Evolutionary conservation across 1,140 invertebrate species (phyloP), one percentile per base, ranked within the genome.

Genomic region (Drosophila bocqueti): DNA sequence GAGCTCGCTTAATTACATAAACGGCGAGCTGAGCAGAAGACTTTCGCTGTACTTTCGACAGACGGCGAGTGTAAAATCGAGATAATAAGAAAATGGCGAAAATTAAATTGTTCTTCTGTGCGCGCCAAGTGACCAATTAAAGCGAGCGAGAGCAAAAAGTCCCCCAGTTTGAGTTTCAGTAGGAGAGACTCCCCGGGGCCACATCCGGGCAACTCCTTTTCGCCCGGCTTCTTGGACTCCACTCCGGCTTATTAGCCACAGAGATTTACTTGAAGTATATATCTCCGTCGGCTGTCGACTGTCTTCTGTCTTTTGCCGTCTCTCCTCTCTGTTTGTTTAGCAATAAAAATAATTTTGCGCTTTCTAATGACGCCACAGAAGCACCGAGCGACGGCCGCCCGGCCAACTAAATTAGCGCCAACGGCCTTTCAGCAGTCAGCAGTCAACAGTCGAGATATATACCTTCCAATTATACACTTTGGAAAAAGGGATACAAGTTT

Each of bases 101-200:
- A 87, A 89, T 87, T 87, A 87, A 89, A 87, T 87, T 87, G 84
- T 87, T 87, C 87, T 89, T 82, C 74, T 76, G 77, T 55, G 74
- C 69, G 69, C 84, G 85, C 84, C 84, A 87, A 87, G 84, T 87
- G 84, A 89, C 84, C 84, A 87, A 87, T 87, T 87, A 87, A 87
- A 87, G 74, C 45, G 81, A 46, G 47, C 47, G 26, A 24, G 21
- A 68, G 69, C 85, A 72, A 87, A 81, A 83, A 84, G 73, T 71
- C 73, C 61, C 72, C 45, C 42, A 71, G 59, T 38, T 65, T 50
- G 61, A 42, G 61, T 13, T 34, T 15, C 65, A 67, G 47, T 38
- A 43, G 16, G 38, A 52, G 38, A 54, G 38, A 54, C n/a, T 29
- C 38, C 47, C 43, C 26, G 45, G 78, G 75, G 29, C 38, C 29